Conservation (phyloP, 2,797 vertebrate species). For the Microcaecilia unicolor region DNA sequence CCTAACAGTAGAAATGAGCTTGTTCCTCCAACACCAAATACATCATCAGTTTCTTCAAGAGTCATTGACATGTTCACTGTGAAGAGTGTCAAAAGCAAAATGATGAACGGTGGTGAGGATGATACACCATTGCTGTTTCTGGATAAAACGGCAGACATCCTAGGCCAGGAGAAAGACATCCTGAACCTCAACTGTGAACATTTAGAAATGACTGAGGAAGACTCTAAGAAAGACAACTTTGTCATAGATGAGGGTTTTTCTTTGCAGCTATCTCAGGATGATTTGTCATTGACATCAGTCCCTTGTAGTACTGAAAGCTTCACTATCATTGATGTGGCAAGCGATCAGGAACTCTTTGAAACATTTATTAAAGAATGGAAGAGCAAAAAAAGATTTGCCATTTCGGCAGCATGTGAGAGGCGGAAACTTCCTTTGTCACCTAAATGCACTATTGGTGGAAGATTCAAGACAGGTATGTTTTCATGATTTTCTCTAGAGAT, state of each 20-base stretch:
- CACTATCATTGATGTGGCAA: conserved; percentile 86
- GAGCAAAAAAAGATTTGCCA: conserved; percentile 67
- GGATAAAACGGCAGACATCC: background rate
- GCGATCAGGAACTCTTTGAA: conserved; percentile 72
- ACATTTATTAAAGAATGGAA: conserved; percentile 86
- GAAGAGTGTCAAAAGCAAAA: conserved; percentile 22
- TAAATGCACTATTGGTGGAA: conserved; percentile 59
- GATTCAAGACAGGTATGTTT: conserved; percentile 69
- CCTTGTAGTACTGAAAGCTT: conserved; percentile 63
- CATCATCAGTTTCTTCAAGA: conserved; percentile 48
- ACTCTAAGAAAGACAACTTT: conserved; percentile 29
- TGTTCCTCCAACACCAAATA: conserved; percentile 67
- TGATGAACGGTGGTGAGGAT: background rate
- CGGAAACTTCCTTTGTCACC: conserved; percentile 39
- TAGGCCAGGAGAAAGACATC: conserved; percentile 5
- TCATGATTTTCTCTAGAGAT: background rate
- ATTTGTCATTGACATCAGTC: conserved; percentile 18
- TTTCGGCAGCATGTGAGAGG: conserved; percentile 81
- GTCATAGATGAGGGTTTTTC: conserved; percentile 50
- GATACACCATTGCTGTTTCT: background rate
- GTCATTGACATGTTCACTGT: conserved; percentile 47
- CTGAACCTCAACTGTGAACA: background rate
- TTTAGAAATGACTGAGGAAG: background rate
- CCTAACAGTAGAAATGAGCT: conserved; percentile 41
- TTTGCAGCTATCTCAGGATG: conserved; percentile 68